Evolutionary conservation across 2,113 vertebrate species (phyloP), one percentile per base, ranked within the genome.

Genomic region (Seriola dumerili): DNA sequence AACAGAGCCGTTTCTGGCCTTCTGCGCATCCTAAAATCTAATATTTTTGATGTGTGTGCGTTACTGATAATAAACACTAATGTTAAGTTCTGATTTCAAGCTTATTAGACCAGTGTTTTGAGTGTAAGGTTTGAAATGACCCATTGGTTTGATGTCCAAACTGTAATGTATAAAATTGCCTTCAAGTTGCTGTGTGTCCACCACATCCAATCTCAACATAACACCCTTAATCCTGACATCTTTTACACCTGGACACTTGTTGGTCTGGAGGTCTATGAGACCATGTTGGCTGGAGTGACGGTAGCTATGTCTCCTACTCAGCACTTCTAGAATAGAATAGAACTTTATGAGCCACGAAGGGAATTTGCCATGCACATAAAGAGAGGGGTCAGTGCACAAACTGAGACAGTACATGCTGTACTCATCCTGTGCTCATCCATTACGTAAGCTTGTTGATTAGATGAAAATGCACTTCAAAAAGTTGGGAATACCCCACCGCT

Each of bases 251-350:
- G 21, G 5, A n/a, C 17, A 66, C 52, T 42, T 57, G 25, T 61
- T 70, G 14, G 21, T 85, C 48, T 78, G 54, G 38, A 61, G 62
- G 25, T 44, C 68, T 36, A 21, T 13, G 8, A 63, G 44, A 61
- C 7, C 62, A 38, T 8, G 46, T 78, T 78, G 73, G 66, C 40
- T 48, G 52, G 32, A 55, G 32, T 63, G 63, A 58, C n/a, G 4
- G 52, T 34, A 36, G 38, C 50, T 73, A 25, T 73, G 62, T 89
- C 70, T 83, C 63, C 78, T 59, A 58, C 77, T 78, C 77, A 71
- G 76, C 89, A 81, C 81, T 76, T 89, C 76, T 65, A 83, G 76
- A 84, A 84, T 82, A 90, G 85, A 89, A 87, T 77, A 69, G 83
- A 88, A 83, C 64, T 85, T 87, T 77, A 78, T 72, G 36, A 85